A percentile compares a stretch with the other conserved stretches of the same genome.
phyloP scores from a whole-genome alignment of 2,113 vertebrate genomes.

The Aythya baeri region DNA sequence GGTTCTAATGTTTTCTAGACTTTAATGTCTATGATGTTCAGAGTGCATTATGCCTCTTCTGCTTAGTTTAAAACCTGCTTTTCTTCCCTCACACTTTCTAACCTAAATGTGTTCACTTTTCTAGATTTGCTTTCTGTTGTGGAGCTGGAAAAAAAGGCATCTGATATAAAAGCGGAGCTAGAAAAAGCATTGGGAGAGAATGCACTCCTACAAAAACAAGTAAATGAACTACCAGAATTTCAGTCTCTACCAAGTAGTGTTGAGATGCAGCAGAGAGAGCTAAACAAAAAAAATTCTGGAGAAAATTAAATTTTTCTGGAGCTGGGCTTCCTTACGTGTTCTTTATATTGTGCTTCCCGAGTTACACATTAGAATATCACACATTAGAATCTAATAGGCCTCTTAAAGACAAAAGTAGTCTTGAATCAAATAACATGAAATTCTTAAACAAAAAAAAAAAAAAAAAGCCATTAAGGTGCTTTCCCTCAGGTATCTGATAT shows the following conservation, averaged over 20 bases:
- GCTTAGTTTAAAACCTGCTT: background rate
- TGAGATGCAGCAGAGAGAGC: constrained; percentile 79
- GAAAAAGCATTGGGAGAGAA: constrained; percentile 74
- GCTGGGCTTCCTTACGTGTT: background rate
- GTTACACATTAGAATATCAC: background rate
- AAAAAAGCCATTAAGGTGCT: background rate
- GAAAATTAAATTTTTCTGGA: background rate
- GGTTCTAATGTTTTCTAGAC: background rate
- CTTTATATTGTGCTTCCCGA: background rate
- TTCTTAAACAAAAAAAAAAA: too few species aligned
- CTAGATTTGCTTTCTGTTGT: constrained; percentile 64
- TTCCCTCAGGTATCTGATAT: background rate
- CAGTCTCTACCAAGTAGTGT: constrained; percentile 60
- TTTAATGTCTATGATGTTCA: background rate
- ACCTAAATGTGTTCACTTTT: background rate
- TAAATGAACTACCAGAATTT: constrained; percentile 67
- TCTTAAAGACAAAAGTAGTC: background rate
- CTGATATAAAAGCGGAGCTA: constrained; percentile 78
- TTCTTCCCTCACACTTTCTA: background rate
- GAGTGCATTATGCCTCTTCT: background rate
- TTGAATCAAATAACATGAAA: background rate
- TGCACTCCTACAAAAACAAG: constrained; percentile 64
- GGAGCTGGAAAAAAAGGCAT: constrained; percentile 79
- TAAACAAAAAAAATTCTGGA: background rate
- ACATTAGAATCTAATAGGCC: too few species aligned